These are phyloP conservation scores for Lagocephalus sceleratus DNA, from an alignment of 2,797 vertebrate species.

Conservation along the genomic window DNA sequence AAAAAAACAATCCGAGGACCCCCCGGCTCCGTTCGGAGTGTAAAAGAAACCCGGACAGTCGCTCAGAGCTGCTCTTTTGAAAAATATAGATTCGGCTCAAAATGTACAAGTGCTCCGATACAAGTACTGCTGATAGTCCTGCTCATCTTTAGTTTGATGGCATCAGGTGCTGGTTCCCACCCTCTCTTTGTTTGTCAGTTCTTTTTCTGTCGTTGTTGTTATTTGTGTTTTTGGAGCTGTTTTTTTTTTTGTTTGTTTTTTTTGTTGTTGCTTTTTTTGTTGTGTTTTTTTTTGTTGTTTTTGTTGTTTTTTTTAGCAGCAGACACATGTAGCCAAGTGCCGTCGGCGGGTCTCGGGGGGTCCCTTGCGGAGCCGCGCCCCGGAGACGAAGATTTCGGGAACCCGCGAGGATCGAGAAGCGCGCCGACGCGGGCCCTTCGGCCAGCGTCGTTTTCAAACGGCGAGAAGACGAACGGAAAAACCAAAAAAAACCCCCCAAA, in stretches of 20 bases:
- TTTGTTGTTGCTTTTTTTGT: too few species aligned
- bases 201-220: not conserved
- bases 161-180: constrained; percentile 14
- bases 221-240: not conserved
- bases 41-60: constrained; percentile 10
- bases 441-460: not conserved
- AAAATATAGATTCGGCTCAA: constrained; percentile 4
- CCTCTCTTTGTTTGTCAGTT: not conserved
- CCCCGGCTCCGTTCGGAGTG: constrained; percentile 6
- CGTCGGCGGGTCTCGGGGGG: too few species aligned
- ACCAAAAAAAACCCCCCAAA: too few species aligned
- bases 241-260: not conserved
- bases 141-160: not conserved
- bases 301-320: too few species aligned
- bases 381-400: too few species aligned
- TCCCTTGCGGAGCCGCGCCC: too few species aligned
- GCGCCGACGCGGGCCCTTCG: too few species aligned
- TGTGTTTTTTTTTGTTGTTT: too few species aligned
- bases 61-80: constrained; percentile 25
- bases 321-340: too few species aligned
- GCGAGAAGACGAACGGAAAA: not conserved
- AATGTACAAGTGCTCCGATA: not conserved
- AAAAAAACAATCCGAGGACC: too few species aligned
- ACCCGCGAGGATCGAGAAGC: too few species aligned
- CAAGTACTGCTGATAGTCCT: constrained; percentile 4